Evolutionary conservation across 2,888 invertebrate genomes (phyloP).

Genomic region (Baccha elongata): DNA sequence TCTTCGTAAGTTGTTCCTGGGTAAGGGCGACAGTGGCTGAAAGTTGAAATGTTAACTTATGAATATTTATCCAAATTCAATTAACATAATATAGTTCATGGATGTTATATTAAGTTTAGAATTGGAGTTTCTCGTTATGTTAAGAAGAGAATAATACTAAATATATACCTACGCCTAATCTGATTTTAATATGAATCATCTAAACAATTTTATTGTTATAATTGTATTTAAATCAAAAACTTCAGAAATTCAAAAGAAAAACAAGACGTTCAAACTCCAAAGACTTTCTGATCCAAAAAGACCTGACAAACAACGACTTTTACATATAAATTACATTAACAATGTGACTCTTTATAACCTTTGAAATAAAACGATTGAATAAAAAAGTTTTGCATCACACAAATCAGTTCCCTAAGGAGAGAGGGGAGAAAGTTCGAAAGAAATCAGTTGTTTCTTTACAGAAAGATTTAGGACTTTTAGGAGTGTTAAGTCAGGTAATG

Average conservation of each 20-base stretch:
- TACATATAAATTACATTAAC: constrained; percentile 10
- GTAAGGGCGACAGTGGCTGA: constrained; percentile 90
- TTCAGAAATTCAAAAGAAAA: not conserved
- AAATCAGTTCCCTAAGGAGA: not conserved
- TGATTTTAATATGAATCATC: not conserved
- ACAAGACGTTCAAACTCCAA: not conserved
- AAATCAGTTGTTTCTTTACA: constrained; percentile 1
- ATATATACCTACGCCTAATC: not conserved
- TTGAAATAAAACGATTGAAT: constrained; percentile 4
- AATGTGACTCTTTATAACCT: not conserved
- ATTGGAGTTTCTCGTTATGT: not conserved
- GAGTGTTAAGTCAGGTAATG: constrained; percentile 31
- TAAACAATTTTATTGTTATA: constrained; percentile 6
- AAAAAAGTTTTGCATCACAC: constrained; percentile 3
- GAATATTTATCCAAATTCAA: constrained; percentile 40
- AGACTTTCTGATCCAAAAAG: constrained; percentile 3
- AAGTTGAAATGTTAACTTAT: constrained; percentile 76
- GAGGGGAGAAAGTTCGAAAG: constrained; percentile 1
- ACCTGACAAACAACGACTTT: not conserved
- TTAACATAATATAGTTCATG: constrained; percentile 20
- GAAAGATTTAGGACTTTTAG: constrained; percentile 24
- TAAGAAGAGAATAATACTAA: not conserved
- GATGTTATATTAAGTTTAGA: constrained; percentile 21
- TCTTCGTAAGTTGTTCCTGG: constrained; percentile 84
- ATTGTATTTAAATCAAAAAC: constrained; percentile 1